Evolutionary conservation across 2,797 vertebrate species (phyloP).

Genomic region (Sebastiscus tertius): DNA sequence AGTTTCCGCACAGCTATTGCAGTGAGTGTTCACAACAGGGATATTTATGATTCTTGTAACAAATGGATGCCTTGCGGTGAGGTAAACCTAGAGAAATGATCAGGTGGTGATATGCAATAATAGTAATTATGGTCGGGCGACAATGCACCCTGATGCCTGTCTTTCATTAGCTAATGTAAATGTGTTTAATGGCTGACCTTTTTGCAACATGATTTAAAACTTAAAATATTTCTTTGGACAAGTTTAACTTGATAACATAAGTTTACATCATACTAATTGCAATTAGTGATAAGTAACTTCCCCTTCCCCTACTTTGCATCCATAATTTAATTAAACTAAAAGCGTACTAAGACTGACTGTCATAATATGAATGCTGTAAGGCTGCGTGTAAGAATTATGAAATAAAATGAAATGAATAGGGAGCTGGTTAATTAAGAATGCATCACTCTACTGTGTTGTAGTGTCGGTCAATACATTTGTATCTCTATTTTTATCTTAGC

Average conservation of each 20-base stretch:
- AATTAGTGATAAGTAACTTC: slow-evolving; percentile 9
- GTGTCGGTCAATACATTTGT: background rate
- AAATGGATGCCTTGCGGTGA: slow-evolving; percentile 21
- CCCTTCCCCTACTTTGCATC: slow-evolving; percentile 19
- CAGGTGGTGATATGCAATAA: slow-evolving; percentile 40
- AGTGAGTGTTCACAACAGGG: slow-evolving; percentile 13
- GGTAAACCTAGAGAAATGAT: slow-evolving; percentile 13
- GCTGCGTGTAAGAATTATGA: slow-evolving; percentile 7
- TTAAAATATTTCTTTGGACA: slow-evolving; percentile 6
- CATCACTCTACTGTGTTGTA: background rate
- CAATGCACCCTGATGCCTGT: slow-evolving; percentile 23
- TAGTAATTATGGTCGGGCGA: slow-evolving; percentile 41
- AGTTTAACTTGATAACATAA: background rate
- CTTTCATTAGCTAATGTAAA: slow-evolving; percentile 43
- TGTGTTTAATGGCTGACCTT: slow-evolving; percentile 12
- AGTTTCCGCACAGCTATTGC: slow-evolving; percentile 40
- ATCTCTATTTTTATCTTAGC: slow-evolving; percentile 6
- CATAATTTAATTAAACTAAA: slow-evolving; percentile 54
- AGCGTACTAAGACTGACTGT: background rate
- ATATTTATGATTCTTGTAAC: slow-evolving; percentile 49
- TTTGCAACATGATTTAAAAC: background rate
- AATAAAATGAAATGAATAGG: slow-evolving; percentile 19
- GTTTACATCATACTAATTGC: slow-evolving; percentile 19
- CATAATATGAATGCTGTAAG: background rate
- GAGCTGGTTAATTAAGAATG: slow-evolving; percentile 7